A percentile compares a stretch with the other conserved stretches of the same genome.
Conservation (phyloP, 2,113 vertebrate species). For the Centropus bengalensis region DNA sequence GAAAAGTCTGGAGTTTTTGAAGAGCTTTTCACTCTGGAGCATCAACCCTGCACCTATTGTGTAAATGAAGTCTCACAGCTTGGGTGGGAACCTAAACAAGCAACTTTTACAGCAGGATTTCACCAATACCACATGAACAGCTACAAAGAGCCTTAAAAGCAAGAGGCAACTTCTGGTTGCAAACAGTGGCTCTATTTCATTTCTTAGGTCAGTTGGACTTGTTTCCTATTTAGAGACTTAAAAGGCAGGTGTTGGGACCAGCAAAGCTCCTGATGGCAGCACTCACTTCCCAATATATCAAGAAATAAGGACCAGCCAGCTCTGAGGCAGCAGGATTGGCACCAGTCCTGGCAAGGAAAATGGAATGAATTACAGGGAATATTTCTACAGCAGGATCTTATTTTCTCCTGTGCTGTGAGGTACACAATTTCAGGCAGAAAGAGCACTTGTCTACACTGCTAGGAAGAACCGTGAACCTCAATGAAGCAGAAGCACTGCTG, state of each 20-base stretch:
- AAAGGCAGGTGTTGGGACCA: background rate
- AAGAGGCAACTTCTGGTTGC: background rate
- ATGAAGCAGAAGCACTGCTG: background rate
- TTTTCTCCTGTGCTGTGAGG: background rate
- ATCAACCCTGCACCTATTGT: background rate
- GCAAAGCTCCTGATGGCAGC: background rate
- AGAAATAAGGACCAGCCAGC: background rate
- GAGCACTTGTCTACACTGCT: background rate
- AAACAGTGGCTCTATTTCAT: background rate
- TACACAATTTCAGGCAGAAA: background rate
- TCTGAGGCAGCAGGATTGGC: background rate
- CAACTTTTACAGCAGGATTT: background rate
- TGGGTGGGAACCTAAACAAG: background rate
- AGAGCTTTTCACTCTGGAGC: background rate
- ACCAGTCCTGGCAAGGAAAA: background rate
- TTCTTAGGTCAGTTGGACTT: background rate
- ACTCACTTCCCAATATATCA: background rate
- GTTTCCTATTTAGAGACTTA: background rate
- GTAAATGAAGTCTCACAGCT: background rate
- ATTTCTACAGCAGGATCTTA: background rate
- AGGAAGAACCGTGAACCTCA: background rate
- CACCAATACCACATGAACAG: background rate
- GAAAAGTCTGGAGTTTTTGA: background rate
- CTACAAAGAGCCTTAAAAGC: background rate
- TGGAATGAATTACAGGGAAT: background rate